Base-by-base conservation (phyloP, 2,888 invertebrate species). In the Drosophila imparisetae region DNA sequence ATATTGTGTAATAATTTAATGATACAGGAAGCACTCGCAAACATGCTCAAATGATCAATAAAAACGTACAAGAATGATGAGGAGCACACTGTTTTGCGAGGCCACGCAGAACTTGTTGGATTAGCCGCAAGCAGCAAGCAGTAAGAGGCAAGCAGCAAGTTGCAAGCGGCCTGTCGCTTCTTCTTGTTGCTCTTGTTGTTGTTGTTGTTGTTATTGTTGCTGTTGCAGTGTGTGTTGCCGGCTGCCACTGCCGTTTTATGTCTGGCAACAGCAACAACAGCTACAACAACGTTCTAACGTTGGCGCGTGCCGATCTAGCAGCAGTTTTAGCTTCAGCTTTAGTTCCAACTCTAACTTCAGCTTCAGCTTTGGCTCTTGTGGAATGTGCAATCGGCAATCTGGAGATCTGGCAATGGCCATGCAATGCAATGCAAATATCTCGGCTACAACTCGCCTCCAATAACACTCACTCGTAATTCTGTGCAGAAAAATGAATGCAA, bases 31-130 rank as follows among this genome's bases (percentile, higher is more conserved):
- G 90, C 89, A 81, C 83, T 84, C 75, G 75, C 83, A 86, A 89
- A 89, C 90, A 89, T 87, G 86, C 81, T 89, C 85, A 86, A 86
- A 87, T 83, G 85, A 89, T 86, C 90, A 87, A 88, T 86, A 89
- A 88, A 89, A 87, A 83, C 77, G 72, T 65, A 77, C 78, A 78
- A 73, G 80, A 81, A 83, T 72, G 78, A 67, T 78, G 75, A 75
- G 75, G 58, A 66, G 54, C 57, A 71, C 66, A 76, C 71, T 75
- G 63, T 72, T 63, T 58, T 52, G 72, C 58, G 64, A 59, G 78
- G 71, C 78, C 72, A 63, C 49, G 66, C 21, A 72, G 81, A 84
- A 84, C 84, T 83, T 81, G 84, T 85, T 82, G 81, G 89, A 90
- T 90, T 90, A 86, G 86, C 84, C 89, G 76, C 82, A 72, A 80